phyloP scores from a whole-genome alignment of 2,113 vertebrate genomes.

The Petrocephalus zakoni region DNA sequence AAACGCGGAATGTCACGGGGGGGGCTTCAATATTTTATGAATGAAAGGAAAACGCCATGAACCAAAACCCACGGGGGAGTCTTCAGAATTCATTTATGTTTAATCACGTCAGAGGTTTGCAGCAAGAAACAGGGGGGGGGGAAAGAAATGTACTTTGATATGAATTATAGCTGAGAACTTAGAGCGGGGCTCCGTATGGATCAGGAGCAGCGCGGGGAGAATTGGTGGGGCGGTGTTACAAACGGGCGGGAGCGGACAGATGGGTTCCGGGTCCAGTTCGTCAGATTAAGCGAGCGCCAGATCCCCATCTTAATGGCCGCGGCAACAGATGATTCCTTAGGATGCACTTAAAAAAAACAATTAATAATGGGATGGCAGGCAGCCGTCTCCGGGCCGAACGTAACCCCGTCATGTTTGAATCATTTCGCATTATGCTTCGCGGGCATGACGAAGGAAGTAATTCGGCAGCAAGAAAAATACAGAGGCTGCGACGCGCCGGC shows the following conservation, averaged over 20 bases:
- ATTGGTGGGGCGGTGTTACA: background rate
- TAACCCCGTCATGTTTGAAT: background rate
- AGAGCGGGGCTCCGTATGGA: background rate
- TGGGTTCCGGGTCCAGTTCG: background rate
- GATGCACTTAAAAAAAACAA: background rate
- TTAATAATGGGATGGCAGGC: slow-evolving; percentile 1
- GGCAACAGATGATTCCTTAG: background rate
- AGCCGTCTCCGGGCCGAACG: background rate
- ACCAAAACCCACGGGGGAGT: background rate
- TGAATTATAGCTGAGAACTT: background rate
- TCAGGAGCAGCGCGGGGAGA: background rate
- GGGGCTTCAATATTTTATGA: slow-evolving; percentile 14
- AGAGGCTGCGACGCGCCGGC: background rate
- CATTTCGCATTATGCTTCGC: slow-evolving; percentile 6
- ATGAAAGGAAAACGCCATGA: background rate
- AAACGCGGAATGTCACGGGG: background rate
- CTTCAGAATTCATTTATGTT: background rate
- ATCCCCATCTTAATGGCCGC: background rate
- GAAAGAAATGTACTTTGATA: background rate
- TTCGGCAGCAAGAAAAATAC: background rate
- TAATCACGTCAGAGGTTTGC: background rate
- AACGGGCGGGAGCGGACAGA: background rate
- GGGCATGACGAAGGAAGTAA: background rate
- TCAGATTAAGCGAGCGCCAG: background rate
- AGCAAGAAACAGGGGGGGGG: background rate